Percentiles rank a stretch among this genome's conserved stretches.
Evolutionary conservation across 2,888 invertebrate species (phyloP).

Genomic region (Bruchidius siliquastri): DNA sequence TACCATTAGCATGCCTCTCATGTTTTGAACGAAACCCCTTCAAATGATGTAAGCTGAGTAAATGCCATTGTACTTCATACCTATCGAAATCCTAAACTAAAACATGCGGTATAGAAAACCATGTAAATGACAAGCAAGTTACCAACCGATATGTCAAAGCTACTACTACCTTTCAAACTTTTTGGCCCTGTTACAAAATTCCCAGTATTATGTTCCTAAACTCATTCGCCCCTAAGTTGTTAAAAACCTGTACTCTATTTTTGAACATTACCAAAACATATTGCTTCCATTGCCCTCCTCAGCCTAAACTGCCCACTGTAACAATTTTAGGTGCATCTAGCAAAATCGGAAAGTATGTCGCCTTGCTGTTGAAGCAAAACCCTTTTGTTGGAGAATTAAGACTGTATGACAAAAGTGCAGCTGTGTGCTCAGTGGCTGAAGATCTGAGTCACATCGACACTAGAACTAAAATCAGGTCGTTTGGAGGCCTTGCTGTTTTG

Average conservation of each 20-base stretch:
- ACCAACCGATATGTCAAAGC: background rate
- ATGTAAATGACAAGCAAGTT: background rate
- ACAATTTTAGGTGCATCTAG: slow-evolving; percentile 26
- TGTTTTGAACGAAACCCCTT: too few species aligned
- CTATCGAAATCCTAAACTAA: too few species aligned
- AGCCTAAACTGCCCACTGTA: slow-evolving; percentile 17
- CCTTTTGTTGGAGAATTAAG: slow-evolving; percentile 36
- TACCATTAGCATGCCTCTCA: too few species aligned
- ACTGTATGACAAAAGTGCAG: slow-evolving; percentile 34
- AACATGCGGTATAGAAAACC: background rate
- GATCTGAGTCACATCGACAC: slow-evolving; percentile 44
- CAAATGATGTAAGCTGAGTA: too few species aligned
- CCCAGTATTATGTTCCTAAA: background rate
- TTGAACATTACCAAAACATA: background rate
- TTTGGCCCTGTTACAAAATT: background rate
- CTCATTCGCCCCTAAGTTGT: background rate
- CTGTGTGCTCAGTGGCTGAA: slow-evolving; percentile 31
- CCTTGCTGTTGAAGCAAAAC: slow-evolving; percentile 38
- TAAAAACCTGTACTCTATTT: background rate
- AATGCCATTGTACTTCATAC: background rate
- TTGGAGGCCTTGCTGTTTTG: slow-evolving; percentile 33
- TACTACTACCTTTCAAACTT: background rate
- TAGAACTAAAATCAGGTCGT: slow-evolving; percentile 33
- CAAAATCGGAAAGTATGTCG: slow-evolving; percentile 29
- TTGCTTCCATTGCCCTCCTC: slow-evolving; percentile 1